Percentiles rank a stretch among this genome's conserved stretches.
Conservation (phyloP, 2,797 vertebrate species). For the Oophaga sylvatica region DNA sequence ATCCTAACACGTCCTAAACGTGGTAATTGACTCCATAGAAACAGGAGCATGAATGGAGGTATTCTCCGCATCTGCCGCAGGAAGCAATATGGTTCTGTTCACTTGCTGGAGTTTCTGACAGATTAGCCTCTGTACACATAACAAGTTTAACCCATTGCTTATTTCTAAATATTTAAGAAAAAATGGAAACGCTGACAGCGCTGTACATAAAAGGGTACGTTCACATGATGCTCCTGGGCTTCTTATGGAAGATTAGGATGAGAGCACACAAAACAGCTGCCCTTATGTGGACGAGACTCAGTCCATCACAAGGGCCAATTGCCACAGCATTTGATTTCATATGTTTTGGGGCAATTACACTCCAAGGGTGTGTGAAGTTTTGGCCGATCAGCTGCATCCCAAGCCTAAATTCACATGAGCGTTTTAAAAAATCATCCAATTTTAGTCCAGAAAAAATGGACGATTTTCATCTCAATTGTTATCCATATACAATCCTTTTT, state of each 20-base stretch:
- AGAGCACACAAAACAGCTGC: no score
- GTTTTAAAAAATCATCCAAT: no score
- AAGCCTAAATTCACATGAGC: no score
- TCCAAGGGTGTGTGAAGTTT: no score
- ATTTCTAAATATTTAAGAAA: background rate
- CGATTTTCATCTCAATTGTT: no score
- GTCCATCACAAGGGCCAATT: no score
- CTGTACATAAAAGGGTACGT: background rate
- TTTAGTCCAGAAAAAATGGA: no score
- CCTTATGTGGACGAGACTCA: no score
- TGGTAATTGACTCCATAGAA: constrained; percentile 13
- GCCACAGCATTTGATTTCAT: no score
- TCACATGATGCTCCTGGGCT: background rate
- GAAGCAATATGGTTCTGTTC: constrained; percentile 31
- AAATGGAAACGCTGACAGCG: background rate
- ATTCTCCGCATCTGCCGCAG: constrained; percentile 23
- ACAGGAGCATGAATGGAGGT: constrained; percentile 41
- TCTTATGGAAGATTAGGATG: background rate
- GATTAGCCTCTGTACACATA: constrained; percentile 29
- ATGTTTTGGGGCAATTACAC: no score
- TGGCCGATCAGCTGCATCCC: no score
- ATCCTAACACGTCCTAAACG: constrained; percentile 32
- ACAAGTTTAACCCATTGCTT: background rate
- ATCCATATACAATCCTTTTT: no score
- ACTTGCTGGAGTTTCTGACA: constrained; percentile 2